These are phyloP conservation scores for Tolypeutes matacus DNA, from an alignment of 2,797 vertebrate species.

Conservation along the genomic window DNA sequence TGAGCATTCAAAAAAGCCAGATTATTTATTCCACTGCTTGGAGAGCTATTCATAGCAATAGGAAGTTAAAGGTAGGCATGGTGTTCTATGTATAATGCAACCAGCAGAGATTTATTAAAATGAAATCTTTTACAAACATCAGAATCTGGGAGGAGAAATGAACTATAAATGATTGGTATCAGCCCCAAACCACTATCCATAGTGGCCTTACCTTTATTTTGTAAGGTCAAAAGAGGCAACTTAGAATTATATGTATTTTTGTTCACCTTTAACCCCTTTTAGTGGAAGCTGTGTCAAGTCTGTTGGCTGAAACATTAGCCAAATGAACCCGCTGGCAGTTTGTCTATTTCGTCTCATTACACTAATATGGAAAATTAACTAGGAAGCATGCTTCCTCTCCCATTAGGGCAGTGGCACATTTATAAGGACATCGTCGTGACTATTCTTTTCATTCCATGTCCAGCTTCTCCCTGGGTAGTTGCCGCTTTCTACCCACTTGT, in stretches of 20 bases:
- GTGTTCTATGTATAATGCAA: not conserved
- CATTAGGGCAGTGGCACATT: slow-evolving; percentile 71
- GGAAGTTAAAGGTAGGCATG: not conserved
- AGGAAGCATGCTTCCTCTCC: slow-evolving; percentile 78
- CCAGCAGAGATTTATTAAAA: slow-evolving; percentile 66
- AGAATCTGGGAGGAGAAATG: slow-evolving; percentile 58
- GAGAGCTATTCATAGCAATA: slow-evolving; percentile 27
- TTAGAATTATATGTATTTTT: slow-evolving; percentile 79
- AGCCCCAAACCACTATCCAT: slow-evolving; percentile 32
- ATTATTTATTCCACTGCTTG: slow-evolving; percentile 31
- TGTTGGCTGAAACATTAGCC: slow-evolving; percentile 78
- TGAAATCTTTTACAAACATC: slow-evolving; percentile 56
- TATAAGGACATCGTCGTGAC: slow-evolving; percentile 73
- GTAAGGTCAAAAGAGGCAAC: slow-evolving; percentile 64
- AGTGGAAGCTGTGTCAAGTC: slow-evolving; percentile 71
- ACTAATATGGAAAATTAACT: slow-evolving; percentile 83
- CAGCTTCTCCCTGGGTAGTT: slow-evolving; percentile 61
- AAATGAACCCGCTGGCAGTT: slow-evolving; percentile 78
- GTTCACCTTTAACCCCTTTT: slow-evolving; percentile 81
- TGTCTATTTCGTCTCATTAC: slow-evolving; percentile 83
- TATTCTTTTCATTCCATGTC: slow-evolving; percentile 78
- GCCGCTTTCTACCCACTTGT: slow-evolving; percentile 59
- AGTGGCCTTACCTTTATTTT: slow-evolving; percentile 62
- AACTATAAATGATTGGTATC: slow-evolving; percentile 61
- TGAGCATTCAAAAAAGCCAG: slow-evolving; percentile 43